Evolutionary conservation across 2,113 vertebrate genomes (phyloP), one percentile per base, ranked within the genome.

Genomic region (Polypterus bichir): DNA sequence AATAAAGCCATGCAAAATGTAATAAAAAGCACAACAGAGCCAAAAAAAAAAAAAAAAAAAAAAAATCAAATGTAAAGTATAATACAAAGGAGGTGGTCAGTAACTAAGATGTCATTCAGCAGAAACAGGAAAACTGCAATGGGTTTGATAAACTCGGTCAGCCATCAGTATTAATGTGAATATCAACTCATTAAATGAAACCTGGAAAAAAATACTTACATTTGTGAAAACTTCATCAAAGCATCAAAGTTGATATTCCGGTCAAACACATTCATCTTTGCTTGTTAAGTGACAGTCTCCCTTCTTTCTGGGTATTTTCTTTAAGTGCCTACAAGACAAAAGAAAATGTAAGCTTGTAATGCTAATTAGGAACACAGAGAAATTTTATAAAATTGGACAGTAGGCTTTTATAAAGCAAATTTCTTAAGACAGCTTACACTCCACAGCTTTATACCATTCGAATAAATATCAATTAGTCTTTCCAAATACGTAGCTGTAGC

Each of bases 171-270:
- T 46, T 45, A 61, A 49, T 3, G 44, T 3, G n/a, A 9, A 9
- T 11, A 9, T n/a, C 10, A 6, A 44, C 9, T 44, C 27, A 47
- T 47, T 9, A 27, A 53, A 49, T 51, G 44, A 49, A 4, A 4
- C 48, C 46, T 46, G 6, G 6, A 45, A 11, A 27, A 4, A 54
- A 51, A 46, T 59, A 83, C 91, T 82, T 70, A 98, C 95, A 98
- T 97, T 64, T 97, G 92, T 67, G 94, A 96, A 70, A 98, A 91
- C 71, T 94, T 97, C 58, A 94, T 84, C 66, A 97, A 85, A 0
- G 91, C 89, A 0, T 98, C 88, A 0, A 93, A 76, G 76, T 97
- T 91, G 74, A 97, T 91, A 87, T 78, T 93, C 65, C 92, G 88
- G 73, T 97, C 91, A 44, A 97, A 93, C 70, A 90, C 62, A 69